Evolutionary conservation across 2,888 invertebrate genomes (phyloP).

Genomic region (Luffia ferchaultella): DNA sequence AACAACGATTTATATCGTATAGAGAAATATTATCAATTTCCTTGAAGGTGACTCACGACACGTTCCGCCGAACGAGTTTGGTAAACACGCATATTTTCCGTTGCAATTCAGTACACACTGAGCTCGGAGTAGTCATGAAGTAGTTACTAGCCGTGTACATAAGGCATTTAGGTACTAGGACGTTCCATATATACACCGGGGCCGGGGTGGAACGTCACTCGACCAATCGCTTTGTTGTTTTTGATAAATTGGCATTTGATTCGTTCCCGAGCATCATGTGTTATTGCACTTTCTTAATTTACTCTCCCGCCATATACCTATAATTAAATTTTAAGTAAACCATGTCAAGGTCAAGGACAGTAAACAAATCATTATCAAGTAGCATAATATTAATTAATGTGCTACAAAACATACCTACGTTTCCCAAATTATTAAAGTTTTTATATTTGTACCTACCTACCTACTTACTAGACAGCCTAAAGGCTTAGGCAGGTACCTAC

Average conservation of each 20-base stretch:
- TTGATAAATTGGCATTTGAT: slow-evolving; percentile 62
- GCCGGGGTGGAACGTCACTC: slow-evolving; percentile 65
- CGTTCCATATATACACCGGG: slow-evolving; percentile 60
- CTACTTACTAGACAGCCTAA: no score
- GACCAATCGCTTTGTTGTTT: slow-evolving; percentile 66
- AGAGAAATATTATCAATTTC: slow-evolving; percentile 64
- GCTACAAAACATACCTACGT: no score
- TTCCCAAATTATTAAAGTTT: no score
- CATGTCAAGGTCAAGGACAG: no score
- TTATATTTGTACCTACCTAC: no score
- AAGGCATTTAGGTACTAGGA: slow-evolving; percentile 67
- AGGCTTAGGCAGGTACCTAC: no score
- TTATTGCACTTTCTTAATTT: background rate
- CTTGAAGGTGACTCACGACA: slow-evolving; percentile 64
- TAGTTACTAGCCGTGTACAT: slow-evolving; percentile 66
- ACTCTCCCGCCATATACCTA: no score
- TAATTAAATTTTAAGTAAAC: no score
- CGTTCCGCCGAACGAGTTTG: slow-evolving; percentile 66
- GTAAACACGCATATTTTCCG: slow-evolving; percentile 68
- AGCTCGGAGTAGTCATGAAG: slow-evolving; percentile 67
- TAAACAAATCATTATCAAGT: no score
- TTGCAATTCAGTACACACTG: slow-evolving; percentile 68
- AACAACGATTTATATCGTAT: slow-evolving; percentile 12
- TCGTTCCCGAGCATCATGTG: slow-evolving; percentile 37
- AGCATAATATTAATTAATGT: no score